Base-by-base conservation (phyloP, 1,140 invertebrate genomes). In the Dysdera silvatica region DNA sequence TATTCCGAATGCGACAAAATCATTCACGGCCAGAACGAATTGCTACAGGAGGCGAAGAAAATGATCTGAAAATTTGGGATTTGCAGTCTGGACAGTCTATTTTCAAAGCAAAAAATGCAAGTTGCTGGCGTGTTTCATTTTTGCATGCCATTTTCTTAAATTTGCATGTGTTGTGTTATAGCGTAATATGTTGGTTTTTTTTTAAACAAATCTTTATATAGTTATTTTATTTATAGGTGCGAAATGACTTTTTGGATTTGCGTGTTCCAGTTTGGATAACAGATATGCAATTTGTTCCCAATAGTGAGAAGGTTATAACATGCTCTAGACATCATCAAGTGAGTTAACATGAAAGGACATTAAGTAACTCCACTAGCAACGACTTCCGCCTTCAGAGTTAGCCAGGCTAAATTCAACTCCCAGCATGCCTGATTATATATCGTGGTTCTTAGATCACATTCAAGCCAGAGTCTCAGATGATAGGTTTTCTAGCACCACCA, bases 241-340 rank as follows among this genome's bases (percentile, higher is more conserved):
- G 79, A 5, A 81, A 86, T 71, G 87, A 90, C 74, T 85, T 82
- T 78, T 72, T 91, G 14, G 82, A 90, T 69, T 72, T 91, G 12
- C 74, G 85, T 63, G 82, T 85, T n/a, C 87, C 88, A 0, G 79
- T 91, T 16, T 90, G 87, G 87, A 82, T 89, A 26, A 82, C 82
- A 4, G 86, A 85, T 68, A 74, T 87, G 2, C 76, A 81, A 6
- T 90, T 88, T 72, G 66, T 86, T 55, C 75, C 75, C 23, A 68
- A 78, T 31, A 72, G 70, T 20, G 71, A 78, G 26, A 78, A 79
- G 24, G 76, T 82, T 52, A 69, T 88, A 1, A 84, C 84, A 5
- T 80, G 80, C 2, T 87, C 87, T 0, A 79, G 85, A 59, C 79
- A 87, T 74, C 85, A 86, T 40, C 84, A 87, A 73, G 82, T 87